Base-by-base conservation (phyloP, 2,797 vertebrate species). In the Miichthys miiuy region DNA sequence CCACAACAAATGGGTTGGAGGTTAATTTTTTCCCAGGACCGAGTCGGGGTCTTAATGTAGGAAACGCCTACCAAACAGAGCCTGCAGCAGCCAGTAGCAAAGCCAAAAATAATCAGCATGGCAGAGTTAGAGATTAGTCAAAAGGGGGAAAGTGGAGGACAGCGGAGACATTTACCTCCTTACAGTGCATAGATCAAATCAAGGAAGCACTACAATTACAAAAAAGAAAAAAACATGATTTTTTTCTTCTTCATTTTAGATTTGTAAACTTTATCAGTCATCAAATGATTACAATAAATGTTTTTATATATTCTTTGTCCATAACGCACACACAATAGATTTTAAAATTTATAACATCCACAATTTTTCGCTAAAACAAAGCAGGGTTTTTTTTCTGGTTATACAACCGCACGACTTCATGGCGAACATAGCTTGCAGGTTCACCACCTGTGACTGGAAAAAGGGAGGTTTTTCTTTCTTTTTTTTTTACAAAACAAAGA, bases 141-240 rank as follows among this genome's bases (percentile, higher is more conserved):
- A 64, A 74, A 47, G 71, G 68, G 89, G 84, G 73, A 52, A 68
- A 83, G 86, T 80, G 85, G 84, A 83, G 90, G 89, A 77, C 87
- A 88, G 88, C 80, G 82, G 89, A 91, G 92, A 87, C 86, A 92
- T 96, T 93, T 94, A 94, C 96, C 96, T 97, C 96, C 94, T 88
- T 94, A 97, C 92, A 97, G 97, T 99, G 98, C 98, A 99, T 98
- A 99, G 98, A 98, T 98, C 94, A 97, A 97, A 97, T 97, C 95
- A 97, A 98, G 97, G 98, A 99, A 99, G 98, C 97, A 97, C 96
- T 97, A 96, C 94, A 95, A 91, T 95, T 95, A 94, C 93, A 94
- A 94, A 92, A 91, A 91, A 85, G 66, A 82, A 88, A 91, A 83
- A 86, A 87, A 87, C 75, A 79, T 93, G 91, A 95, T 94, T 96